Conservation (phyloP, 2,888 invertebrate species). For the Esperia sulphurella region DNA sequence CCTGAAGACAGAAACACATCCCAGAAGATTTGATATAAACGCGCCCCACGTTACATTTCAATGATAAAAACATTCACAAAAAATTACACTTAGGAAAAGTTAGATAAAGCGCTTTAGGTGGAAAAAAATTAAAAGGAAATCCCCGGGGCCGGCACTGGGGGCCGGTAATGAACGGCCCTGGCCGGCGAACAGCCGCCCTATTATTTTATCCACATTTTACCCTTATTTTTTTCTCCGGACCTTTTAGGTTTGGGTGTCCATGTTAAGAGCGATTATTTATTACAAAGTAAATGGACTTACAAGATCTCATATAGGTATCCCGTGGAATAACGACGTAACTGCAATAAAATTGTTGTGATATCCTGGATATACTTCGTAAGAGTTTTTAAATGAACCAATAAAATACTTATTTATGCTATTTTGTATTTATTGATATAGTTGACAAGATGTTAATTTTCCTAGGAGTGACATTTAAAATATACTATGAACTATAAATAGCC, state of each 20-base stretch:
- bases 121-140: conserved; percentile 28
- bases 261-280: no score
- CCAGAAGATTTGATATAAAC: conserved; percentile 3
- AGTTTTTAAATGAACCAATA: no score
- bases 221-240: conserved; percentile 14
- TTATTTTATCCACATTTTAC: conserved; percentile 30
- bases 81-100: conserved; percentile 24
- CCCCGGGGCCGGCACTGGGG: conserved; percentile 10
- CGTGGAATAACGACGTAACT: no score
- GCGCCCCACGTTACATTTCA: conserved; percentile 10
- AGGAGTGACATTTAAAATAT: no score
- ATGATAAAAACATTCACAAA: conserved; percentile 19
- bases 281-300: no score
- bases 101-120: conserved; percentile 28
- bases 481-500: no score
- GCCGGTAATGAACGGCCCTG: conserved; percentile 22
- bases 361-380: no score
- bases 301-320: no score
- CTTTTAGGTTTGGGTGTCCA: background rate
- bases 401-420: no score
- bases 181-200: conserved; percentile 17
- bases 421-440: no score
- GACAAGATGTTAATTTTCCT: no score
- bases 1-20: background rate
- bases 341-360: no score